Conservation (phyloP, 2,113 vertebrate species). For the Salvelinus sp. region DNA sequence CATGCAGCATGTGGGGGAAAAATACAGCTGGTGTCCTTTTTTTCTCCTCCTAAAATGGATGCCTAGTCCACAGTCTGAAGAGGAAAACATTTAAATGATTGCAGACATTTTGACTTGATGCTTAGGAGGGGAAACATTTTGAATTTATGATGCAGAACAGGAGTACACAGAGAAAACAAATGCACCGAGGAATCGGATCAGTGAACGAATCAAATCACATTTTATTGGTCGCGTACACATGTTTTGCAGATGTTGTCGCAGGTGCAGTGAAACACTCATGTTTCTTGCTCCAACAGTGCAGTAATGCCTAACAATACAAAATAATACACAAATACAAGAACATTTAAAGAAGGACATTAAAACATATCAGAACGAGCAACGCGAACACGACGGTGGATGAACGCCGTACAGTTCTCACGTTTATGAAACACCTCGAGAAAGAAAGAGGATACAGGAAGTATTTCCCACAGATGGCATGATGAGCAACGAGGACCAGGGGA, state of each 20-base stretch:
- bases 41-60: slow-evolving; percentile 25
- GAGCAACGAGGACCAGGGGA: background rate
- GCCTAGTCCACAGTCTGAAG: background rate
- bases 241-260: no score
- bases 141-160: background rate
- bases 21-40: slow-evolving; percentile 40
- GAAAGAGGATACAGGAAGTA: background rate
- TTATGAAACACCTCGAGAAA: background rate
- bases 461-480: background rate
- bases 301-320: slow-evolving; percentile 24
- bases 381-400: background rate
- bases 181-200: background rate
- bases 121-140: no score
- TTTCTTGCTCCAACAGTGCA: no score
- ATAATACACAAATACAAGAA: no score
- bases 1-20: slow-evolving; percentile 50
- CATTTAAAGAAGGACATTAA: no score
- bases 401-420: background rate
- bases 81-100: background rate
- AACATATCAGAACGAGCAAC: no score
- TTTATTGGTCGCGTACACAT: no score
- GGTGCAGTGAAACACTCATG: no score
- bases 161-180: background rate
- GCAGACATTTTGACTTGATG: background rate
- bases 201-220: background rate